Evolutionary conservation across 1,140 invertebrate species (phyloP), one percentile per base, ranked within the genome.

Genomic region (Aphis craccivora): DNA sequence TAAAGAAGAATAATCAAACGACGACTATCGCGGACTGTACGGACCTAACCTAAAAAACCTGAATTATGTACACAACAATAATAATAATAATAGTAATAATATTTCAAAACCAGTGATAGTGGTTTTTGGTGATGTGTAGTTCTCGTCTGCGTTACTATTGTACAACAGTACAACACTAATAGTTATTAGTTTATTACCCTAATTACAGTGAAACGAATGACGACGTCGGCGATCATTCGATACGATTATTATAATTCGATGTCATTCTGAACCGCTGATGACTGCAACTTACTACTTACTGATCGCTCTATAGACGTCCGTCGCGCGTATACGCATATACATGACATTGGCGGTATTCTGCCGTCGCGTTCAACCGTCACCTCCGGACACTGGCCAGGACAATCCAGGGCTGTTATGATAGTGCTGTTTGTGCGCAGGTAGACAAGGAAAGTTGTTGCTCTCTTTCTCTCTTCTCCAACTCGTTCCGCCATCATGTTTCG

Each of bases 401-500:
- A 14, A 67, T 67, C 11, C 2, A 67, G 30, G 5, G 45, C 20
- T 93, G 91, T 93, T 93, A 93, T 86, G 91, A 86, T 86, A 40
- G 53, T 93, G 30, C 37, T 81, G 25, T 43, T 37, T 20, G n/a
- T 53, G 45, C 51, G 7, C 20, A 53, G 45, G 76, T 83, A 67
- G 55, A 45, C 37, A 4, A 35, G 53, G 51, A 25, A 81, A 67
- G 30, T 67, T 67, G n/a, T 67, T 67, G 14, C 48, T 91, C 23
- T 60, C 60, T 91, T 4, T 40, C 37, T n/a, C 67, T 1, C 20
- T 48, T 48, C 23, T 23, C 2, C 18, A 23, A 48, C 8, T 86
- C 30, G 60, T 51, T 48, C 25, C 43, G 20, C 18, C 40, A 84
- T n/a, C 67, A 98, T 98, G 97, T 97, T 98, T 95, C 97, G 97